Percentiles rank a stretch among this genome's conserved stretches.
These are phyloP conservation scores for Oophaga sylvatica DNA, from an alignment of 2,797 vertebrate species.

Conservation along the genomic window DNA sequence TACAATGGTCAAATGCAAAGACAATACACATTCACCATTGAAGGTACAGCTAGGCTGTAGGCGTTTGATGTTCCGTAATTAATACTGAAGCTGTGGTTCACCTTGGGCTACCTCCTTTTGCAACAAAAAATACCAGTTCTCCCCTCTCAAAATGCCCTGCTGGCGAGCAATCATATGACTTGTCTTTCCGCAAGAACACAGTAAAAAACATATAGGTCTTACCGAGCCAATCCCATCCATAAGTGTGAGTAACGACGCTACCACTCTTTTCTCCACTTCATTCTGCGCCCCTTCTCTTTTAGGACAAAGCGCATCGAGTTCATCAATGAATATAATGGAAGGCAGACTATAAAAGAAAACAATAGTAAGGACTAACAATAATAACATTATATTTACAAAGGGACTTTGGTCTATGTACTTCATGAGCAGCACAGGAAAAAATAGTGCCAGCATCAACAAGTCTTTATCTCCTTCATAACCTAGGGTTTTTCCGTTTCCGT, in stretches of 20 bases:
- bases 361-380: slow-evolving; percentile 24
- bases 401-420: neutral
- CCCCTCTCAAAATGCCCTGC: too few species aligned
- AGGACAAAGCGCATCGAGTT: slow-evolving; percentile 92
- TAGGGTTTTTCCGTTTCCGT: too few species aligned
- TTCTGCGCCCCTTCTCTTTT: slow-evolving; percentile 91
- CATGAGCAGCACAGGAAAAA: neutral
- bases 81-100: neutral
- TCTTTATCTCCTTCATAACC: too few species aligned
- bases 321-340: slow-evolving; percentile 95
- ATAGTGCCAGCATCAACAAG: neutral
- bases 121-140: neutral
- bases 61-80: neutral
- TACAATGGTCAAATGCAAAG: neutral
- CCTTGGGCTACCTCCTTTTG: neutral
- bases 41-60: neutral
- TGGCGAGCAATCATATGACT: neutral
- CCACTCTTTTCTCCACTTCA: slow-evolving; percentile 95
- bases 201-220: slow-evolving; percentile 64
- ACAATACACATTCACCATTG: neutral
- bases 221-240: slow-evolving; percentile 98
- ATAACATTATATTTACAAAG: neutral
- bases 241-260: slow-evolving; percentile 90
- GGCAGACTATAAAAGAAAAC: slow-evolving; percentile 76
- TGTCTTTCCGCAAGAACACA: neutral